Base-by-base conservation (phyloP, 1,140 invertebrate genomes). In the Drosophila auraria region DNA sequence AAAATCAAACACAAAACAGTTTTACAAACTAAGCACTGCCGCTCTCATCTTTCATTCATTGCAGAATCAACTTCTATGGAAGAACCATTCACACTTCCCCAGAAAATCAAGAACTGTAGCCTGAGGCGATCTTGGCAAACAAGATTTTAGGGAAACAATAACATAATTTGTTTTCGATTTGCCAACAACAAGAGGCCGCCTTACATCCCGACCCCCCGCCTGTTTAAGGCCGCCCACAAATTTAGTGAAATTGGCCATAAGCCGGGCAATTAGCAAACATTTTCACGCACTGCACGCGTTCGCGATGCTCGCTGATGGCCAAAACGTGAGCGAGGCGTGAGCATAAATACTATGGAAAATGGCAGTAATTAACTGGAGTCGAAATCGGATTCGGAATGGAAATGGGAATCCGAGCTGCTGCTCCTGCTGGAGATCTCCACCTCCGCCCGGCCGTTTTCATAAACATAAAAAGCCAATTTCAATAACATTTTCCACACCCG, bases 401-500 rank as follows among this genome's bases (percentile, higher is more conserved):
- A 68, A 68, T 69, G 66, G 66, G 36, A 73, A 73, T 72, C 54
- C 68, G 68, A 73, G 68, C 27, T 40, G 58, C 58, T n/a, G 33
- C 27, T 38, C 11, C 9, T 54, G 27, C 15, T 33, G 15, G 30
- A 2, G 11, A 42, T 54, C 27, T 23, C 50, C n/a, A 23, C 53
- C 27, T 15, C 53, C 33, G 27, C 50, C n/a, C 63, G 78, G 42
- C 63, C 78, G 83, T 86, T 87, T 89, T 83, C 80, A 87, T 82
- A 87, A 91, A 90, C 86, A 90, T 90, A 91, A 90, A 90, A 90
- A 90, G 82, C 87, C 86, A 90, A 90, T 90, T 90, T 90, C 86
- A 90, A 90, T 91, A 90, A 91, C 86, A 90, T 91, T 90, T 87
- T 66, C 42, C 68, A 80, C 42, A 53, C 47, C 49, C 50, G 33